Base-by-base conservation (phyloP, 1,140 invertebrate genomes). In the Littorina saxatilis region DNA sequence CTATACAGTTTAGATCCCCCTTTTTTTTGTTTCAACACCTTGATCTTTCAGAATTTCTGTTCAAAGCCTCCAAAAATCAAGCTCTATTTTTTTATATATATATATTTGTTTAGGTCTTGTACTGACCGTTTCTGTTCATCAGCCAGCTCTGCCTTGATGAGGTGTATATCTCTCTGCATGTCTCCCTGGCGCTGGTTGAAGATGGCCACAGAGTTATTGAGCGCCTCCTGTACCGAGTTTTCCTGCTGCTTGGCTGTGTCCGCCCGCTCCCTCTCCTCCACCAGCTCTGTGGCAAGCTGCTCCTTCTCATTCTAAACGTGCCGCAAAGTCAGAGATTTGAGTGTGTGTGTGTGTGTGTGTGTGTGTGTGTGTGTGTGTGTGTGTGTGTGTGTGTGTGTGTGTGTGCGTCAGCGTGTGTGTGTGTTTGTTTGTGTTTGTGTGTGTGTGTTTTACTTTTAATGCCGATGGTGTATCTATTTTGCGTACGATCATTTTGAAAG, bases 181-280 rank as follows among this genome's bases (percentile, higher is more conserved):
- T 32, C 27, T 15, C 35, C 39, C 55, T 78, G 75, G 55, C 75
- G 75, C 75, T 78, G 75, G 58, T 78, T 78, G 75, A 78, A 78
- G 75, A 78, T 78, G 75, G 55, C 75, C 55, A 78, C 75, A 63
- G 75, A 78, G 58, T 63, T 78, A 37, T 78, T 78, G 75, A 78
- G 75, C 17, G 75, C 75, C 27, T 78, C 75, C 20, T 78, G 75
- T 20, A 78, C 58, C n/a, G 75, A 78, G 58, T 78, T 58, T 27
- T 78, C 75, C 55, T 78, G 75, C 35, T 37, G 50, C 27, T 78
- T 78, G 1, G 75, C 50, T 20, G 29, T 32, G 15, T 63, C 75
- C 3, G 35, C 29, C 35, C 55, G 50, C 27, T 78, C 75, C 20
- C 39, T 39, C 55, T 78, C 75, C 27, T 78, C 75, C 11, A 63